These are phyloP conservation scores for Trichacis sp. DNA, from an alignment of 2,888 invertebrate species.

Conservation along the genomic window DNA sequence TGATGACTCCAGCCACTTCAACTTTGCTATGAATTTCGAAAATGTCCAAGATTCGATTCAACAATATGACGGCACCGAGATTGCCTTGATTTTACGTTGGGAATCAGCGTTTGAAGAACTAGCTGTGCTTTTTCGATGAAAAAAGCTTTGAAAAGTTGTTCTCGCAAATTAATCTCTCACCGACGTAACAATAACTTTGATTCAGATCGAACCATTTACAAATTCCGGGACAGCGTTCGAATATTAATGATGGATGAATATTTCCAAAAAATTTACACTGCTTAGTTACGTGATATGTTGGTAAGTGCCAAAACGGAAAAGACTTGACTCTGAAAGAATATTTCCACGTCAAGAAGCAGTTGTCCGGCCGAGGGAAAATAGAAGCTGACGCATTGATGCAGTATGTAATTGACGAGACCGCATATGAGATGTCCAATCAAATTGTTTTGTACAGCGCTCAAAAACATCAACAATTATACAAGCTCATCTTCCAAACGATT, in stretches of 20 bases:
- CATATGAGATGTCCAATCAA: constrained; percentile 17
- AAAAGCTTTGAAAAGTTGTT: constrained; percentile 11
- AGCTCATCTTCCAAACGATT: constrained; percentile 9
- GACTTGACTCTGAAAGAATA: constrained; percentile 32
- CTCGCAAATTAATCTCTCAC: constrained; percentile 20
- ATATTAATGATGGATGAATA: background rate
- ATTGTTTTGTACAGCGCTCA: constrained; percentile 21
- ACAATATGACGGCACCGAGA: constrained; percentile 13
- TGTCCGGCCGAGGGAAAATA: constrained; percentile 19
- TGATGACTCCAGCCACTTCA: too few species aligned
- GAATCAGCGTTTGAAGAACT: too few species aligned
- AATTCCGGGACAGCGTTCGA: constrained; percentile 6
- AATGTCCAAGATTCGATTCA: constrained; percentile 9
- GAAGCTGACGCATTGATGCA: constrained; percentile 23
- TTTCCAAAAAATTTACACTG: constrained; percentile 9
- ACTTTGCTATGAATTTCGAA: constrained; percentile 7
- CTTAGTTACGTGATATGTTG: constrained; percentile 20
- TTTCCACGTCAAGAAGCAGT: constrained; percentile 30
- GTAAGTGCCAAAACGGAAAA: constrained; percentile 11
- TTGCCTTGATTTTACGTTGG: background rate
- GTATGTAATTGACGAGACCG: constrained; percentile 36
- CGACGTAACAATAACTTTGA: constrained; percentile 10
- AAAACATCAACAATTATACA: constrained; percentile 4
- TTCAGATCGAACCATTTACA: constrained; percentile 8
- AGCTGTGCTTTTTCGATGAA: background rate